Conservation (phyloP, 2,113 vertebrate species). For the Cryptomyrus ogoouensis region DNA sequence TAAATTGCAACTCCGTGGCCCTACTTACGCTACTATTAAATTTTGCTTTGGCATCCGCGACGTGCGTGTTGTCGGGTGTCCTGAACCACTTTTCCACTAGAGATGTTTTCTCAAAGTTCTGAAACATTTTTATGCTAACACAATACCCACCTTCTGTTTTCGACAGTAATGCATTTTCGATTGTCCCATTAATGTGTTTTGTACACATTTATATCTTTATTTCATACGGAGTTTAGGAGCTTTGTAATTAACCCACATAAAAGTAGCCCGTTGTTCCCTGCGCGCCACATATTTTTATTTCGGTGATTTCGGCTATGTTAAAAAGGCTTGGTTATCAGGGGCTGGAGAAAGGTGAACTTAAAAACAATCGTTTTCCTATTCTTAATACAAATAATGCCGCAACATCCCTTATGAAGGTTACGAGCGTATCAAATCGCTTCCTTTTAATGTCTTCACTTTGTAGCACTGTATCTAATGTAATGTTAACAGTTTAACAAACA, state of each 20-base stretch:
- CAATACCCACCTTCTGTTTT: not conserved
- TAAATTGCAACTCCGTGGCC: not conserved
- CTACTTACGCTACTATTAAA: not conserved
- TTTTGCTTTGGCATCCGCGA: not conserved
- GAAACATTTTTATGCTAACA: not conserved
- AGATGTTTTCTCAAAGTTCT: not conserved
- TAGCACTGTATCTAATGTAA: not conserved
- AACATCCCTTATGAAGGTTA: not conserved
- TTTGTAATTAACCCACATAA: not conserved
- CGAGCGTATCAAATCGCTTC: not conserved
- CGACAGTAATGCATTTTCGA: not conserved
- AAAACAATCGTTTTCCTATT: not conserved
- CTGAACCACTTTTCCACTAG: not conserved
- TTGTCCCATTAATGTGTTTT: not conserved
- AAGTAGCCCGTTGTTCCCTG: not conserved
- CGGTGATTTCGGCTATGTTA: not conserved
- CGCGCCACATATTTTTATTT: not conserved
- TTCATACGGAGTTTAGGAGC: not conserved
- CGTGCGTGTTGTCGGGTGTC: not conserved
- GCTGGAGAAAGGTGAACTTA: not conserved
- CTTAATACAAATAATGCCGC: not conserved
- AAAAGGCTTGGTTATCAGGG: not conserved
- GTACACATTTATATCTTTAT: not conserved
- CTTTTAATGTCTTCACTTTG: not conserved
- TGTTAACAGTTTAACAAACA: not conserved